Percentiles rank a stretch among this genome's conserved stretches.
These are phyloP conservation scores for Cynocephalus volans DNA, from an alignment of 2,113 vertebrate species.

Conservation along the genomic window DNA sequence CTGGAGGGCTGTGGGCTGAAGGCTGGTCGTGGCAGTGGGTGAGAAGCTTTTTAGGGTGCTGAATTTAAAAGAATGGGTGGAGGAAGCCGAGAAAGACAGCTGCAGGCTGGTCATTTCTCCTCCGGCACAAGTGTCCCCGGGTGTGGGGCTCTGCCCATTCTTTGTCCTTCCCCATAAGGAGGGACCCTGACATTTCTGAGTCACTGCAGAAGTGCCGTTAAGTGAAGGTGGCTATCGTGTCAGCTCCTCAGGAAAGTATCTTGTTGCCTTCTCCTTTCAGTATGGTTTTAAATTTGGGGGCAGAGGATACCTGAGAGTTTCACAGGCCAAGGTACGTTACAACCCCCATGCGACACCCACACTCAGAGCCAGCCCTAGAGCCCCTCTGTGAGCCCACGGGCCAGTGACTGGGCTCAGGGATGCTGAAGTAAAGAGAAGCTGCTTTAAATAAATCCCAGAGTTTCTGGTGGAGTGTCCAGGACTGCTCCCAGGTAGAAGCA, in stretches of 20 bases:
- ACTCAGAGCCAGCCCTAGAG: not conserved
- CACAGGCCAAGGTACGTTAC: not conserved
- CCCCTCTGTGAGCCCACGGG: not conserved
- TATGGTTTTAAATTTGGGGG: constrained; percentile 43
- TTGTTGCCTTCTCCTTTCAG: constrained; percentile 60
- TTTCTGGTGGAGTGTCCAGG: not conserved
- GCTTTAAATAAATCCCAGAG: not conserved
- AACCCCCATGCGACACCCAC: not conserved
- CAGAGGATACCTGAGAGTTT: not conserved
- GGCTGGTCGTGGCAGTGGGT: not conserved
- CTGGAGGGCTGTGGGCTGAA: not conserved
- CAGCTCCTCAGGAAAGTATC: constrained; percentile 74
- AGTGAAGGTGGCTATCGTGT: not conserved
- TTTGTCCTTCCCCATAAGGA: not conserved
- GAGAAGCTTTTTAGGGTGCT: not conserved
- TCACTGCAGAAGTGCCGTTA: not conserved
- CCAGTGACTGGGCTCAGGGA: not conserved
- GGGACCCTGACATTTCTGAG: not conserved
- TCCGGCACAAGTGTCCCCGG: not conserved
- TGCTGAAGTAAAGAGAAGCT: not conserved
- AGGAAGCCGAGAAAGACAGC: not conserved
- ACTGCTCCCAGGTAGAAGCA: not conserved
- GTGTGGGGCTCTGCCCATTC: not conserved
- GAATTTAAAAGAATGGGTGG: not conserved
- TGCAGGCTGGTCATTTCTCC: not conserved